Base-by-base conservation (phyloP, 2,888 invertebrate species). In the Thereva nobilitata region DNA sequence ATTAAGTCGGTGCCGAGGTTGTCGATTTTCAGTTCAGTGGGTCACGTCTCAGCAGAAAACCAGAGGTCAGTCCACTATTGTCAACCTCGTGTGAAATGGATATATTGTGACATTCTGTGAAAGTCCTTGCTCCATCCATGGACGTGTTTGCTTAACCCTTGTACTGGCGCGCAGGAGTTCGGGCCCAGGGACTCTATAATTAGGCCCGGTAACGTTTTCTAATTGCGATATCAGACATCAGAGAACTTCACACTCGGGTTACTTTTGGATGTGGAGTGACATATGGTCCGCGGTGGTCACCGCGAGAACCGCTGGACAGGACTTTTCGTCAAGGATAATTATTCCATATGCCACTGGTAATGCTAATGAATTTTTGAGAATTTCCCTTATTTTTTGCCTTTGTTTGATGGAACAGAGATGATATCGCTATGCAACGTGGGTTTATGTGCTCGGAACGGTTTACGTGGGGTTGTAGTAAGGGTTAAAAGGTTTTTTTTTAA, bases 161-260 rank as follows among this genome's bases (percentile, higher is more conserved):
- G 2, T 23, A 2, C 23, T 2, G 23, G 23, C 23, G 23, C 23
- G 23, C 23, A 23, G 23, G 23, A 23, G 23, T 23, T 2, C 23
- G 23, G 23, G 23, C 23, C 23, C 23, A 23, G 23, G 23, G 23
- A 23, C 23, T 2, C 23, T 23, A n/a, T 53, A 61, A 41, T 49
- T 50, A 8, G 40, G 23, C 50, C 12, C 40, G 40, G 12, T 45
- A 8, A 40, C 23, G 10, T 53, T 40, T 40, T 53, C 53, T 53
- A 53, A 53, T 53, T 53, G 53, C 38, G n/a, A 53, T 53, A 53
- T 53, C 53, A 38, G 9, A 53, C 38, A 53, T 56, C 55, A 56
- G 6, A 4, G n/a, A 4, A 38, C 55, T 68, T 68, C 66, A 68
- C 68, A 68, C 68, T 68, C 66, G 61, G 68, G 12, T 66, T 68